Evolutionary conservation across 1,140 invertebrate genomes (phyloP), one percentile per base, ranked within the genome.

Genomic region (Drosophila kohkoa): DNA sequence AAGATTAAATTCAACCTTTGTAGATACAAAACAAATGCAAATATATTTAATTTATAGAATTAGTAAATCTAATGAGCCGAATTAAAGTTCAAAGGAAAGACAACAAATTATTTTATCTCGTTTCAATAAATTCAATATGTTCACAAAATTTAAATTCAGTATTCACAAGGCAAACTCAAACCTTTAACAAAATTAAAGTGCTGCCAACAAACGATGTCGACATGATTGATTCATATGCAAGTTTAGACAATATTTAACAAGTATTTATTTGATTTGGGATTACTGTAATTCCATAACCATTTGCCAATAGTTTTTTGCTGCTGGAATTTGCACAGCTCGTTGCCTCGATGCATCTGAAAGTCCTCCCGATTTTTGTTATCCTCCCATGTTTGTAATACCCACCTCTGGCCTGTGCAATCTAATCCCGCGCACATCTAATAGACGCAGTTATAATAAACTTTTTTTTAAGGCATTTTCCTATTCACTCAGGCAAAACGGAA

Each of bases 351-450:
- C 5, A 32, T 5, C 16, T 13, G 20, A 57, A 15, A 55, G 52
- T 3, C 35, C 35, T 7, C 1, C 35, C 10, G 30, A 13, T 10
- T 5, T 15, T 15, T 55, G 16, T 16, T 5, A 38, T n/a, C 16
- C 4, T 41, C 5, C 3, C 49, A 1, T 32, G 1, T 49, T 10
- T 16, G 46, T 52, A 43, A 11, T 32, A 11, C 60, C 41, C 32
- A 59, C 63, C 45, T 72, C 15, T 38, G 41, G 13, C 30, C n/a
- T 54, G 51, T 46, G 16, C 25, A n/a, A 45, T 54, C 38, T 60
- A 73, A 68, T 51, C 70, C 60, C 48, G 35, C 30, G 55, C 64
- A 60, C 55, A 16, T 54, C 35, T 38, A 43, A 45, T 30, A 64
- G 8, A 30, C 63, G 41, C 32, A 38, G 28, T 38, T 45, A 30